phyloP scores from a whole-genome alignment of 2,888 invertebrate species.

The Diarsia dahlii region DNA sequence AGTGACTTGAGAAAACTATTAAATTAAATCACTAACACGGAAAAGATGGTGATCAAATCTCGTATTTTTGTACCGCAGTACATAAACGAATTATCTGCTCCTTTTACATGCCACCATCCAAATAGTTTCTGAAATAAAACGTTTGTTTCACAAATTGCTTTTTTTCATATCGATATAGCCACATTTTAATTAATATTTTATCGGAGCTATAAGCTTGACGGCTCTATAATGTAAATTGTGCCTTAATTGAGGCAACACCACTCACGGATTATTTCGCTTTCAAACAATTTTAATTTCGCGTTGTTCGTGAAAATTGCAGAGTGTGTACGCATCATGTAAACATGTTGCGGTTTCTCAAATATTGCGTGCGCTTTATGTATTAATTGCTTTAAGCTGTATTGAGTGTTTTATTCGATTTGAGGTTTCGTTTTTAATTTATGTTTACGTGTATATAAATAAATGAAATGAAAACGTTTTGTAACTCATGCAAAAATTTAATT shows the following conservation, averaged over 20 bases:
- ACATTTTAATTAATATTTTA: conserved; percentile 52
- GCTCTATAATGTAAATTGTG: conserved; percentile 44
- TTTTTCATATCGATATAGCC: conserved; percentile 17
- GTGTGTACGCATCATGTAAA: not conserved
- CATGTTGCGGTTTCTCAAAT: conserved; percentile 1
- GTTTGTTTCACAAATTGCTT: conserved; percentile 24
- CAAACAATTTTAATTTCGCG: conserved; percentile 38
- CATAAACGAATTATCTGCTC: not conserved
- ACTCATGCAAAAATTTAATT: too few species aligned
- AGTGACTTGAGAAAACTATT: not conserved
- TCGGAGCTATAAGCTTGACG: conserved; percentile 30
- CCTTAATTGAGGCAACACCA: conserved; percentile 40
- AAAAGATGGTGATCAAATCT: not conserved
- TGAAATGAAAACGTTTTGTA: too few species aligned
- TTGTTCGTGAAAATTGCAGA: conserved; percentile 22
- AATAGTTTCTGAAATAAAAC: not conserved
- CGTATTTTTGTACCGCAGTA: not conserved
- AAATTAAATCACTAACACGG: not conserved
- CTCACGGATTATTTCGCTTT: conserved; percentile 38
- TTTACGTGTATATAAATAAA: not conserved
- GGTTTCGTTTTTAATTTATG: not conserved
- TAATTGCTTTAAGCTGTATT: not conserved
- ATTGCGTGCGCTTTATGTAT: not conserved
- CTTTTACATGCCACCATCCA: not conserved
- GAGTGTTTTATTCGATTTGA: not conserved